Conservation (phyloP, 2,888 invertebrate genomes). For the Spilarctia lutea region DNA sequence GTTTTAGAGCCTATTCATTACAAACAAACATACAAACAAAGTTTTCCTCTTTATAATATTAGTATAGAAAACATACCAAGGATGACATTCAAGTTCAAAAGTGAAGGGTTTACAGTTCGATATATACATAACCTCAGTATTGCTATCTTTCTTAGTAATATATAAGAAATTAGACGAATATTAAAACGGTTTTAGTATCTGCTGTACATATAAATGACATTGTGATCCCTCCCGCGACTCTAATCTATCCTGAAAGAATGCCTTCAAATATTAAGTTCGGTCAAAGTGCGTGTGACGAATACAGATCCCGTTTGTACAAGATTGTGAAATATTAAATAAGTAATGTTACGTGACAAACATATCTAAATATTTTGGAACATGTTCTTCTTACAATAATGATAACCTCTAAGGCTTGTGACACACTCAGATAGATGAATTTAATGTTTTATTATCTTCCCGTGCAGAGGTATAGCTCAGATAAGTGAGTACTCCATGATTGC, state of each 20-base stretch:
- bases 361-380: slow-evolving; percentile 20
- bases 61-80: no score
- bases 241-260: slow-evolving; percentile 20
- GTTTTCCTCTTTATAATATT: no score
- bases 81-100: no score
- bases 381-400: slow-evolving; percentile 32
- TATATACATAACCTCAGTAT: no score
- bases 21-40: no score
- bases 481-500: background rate
- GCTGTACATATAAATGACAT: background rate
- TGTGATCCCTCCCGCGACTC: background rate
- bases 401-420: slow-evolving; percentile 8
- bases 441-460: background rate
- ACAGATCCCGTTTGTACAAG: slow-evolving; percentile 27
- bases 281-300: slow-evolving; percentile 22
- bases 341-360: slow-evolving; percentile 37
- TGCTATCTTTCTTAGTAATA: background rate
- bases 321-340: slow-evolving; percentile 48
- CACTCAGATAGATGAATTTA: background rate
- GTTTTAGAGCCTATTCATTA: no score
- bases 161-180: background rate
- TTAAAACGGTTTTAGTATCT: background rate
- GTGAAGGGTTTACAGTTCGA: no score
- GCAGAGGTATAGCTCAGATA: background rate
- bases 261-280: slow-evolving; percentile 32